Percentiles rank a stretch among this genome's conserved stretches.
Evolutionary conservation across 2,113 vertebrate genomes (phyloP).

Genomic region (Gorsachius goisagi): DNA sequence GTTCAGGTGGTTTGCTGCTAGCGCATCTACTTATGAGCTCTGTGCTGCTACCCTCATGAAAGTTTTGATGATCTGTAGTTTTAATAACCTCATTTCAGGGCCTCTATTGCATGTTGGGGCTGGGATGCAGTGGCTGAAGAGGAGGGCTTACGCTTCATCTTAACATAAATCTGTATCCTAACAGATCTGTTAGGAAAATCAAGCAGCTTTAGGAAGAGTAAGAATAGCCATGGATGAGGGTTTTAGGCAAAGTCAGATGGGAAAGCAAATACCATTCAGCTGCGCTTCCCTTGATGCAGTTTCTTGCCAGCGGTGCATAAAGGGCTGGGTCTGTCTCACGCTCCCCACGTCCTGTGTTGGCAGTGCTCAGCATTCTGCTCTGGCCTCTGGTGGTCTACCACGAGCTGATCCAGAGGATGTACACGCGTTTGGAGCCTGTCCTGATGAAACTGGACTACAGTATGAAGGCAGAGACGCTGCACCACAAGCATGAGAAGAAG

Average conservation of each 20-base stretch:
- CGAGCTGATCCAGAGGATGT: conserved; percentile 98
- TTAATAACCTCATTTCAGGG: neutral
- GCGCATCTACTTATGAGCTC: neutral
- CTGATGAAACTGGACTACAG: conserved; percentile 99
- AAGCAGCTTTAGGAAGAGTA: neutral
- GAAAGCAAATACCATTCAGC: neutral
- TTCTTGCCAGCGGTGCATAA: neutral
- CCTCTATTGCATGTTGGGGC: neutral
- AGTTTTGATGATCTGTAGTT: neutral
- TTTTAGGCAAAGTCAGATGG: neutral
- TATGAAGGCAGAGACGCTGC: conserved; percentile 94
- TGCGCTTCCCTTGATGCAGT: neutral
- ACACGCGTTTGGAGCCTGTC: conserved; percentile 93
- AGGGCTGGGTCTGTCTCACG: neutral
- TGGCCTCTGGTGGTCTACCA: conserved; percentile 98
- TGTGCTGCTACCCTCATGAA: neutral
- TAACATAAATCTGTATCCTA: neutral
- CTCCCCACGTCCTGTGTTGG: neutral
- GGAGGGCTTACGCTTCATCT: neutral
- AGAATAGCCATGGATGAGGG: neutral
- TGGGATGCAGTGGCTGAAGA: neutral
- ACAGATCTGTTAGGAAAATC: neutral
- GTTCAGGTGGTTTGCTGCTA: neutral
- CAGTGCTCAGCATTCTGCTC: conserved; percentile 93
- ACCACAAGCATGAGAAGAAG: conserved; percentile 92